phyloP scores from a whole-genome alignment of 2,888 invertebrate species.

The Drosophila leonis region DNA sequence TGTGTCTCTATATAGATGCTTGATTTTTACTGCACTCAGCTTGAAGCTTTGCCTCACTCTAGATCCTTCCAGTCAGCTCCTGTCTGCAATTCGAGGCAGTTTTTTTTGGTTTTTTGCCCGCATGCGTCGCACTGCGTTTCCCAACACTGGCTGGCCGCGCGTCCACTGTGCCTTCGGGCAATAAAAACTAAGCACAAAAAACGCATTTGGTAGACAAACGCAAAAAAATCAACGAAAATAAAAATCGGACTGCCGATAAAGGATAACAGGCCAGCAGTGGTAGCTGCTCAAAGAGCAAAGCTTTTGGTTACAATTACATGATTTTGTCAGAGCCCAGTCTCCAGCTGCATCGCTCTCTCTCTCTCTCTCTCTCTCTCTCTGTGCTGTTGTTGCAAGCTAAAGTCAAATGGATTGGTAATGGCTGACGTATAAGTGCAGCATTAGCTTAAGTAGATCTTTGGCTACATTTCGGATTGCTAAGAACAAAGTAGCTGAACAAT shows the following conservation, averaged over 20 bases:
- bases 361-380: background rate
- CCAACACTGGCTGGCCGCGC: constrained; percentile 24
- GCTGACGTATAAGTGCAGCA: constrained; percentile 4
- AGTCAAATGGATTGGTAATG: constrained; percentile 36
- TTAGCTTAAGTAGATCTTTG: constrained; percentile 2
- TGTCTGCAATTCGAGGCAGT: constrained; percentile 72
- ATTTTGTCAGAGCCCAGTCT: constrained; percentile 4
- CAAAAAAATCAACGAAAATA: constrained; percentile 8
- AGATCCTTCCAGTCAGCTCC: constrained; percentile 33
- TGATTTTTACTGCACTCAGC: constrained; percentile 81
- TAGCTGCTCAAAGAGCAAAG: constrained; percentile 36
- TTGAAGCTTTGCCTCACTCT: constrained; percentile 42
- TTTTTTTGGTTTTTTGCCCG: constrained; percentile 32
- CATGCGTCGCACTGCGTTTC: constrained; percentile 52
- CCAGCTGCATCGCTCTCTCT: background rate
- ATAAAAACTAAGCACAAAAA: constrained; percentile 77
- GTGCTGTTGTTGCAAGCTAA: constrained; percentile 20
- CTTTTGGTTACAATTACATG: constrained; percentile 36
- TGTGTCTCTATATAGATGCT: constrained; percentile 60
- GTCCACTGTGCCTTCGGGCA: constrained; percentile 40
- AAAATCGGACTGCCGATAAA: constrained; percentile 13
- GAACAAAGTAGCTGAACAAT: background rate
- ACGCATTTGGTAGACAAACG: constrained; percentile 66
- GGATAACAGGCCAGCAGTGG: constrained; percentile 5
- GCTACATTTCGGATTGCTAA: background rate